Evolutionary conservation across 2,888 invertebrate species (phyloP).

Genomic region (Thumatha senex): DNA sequence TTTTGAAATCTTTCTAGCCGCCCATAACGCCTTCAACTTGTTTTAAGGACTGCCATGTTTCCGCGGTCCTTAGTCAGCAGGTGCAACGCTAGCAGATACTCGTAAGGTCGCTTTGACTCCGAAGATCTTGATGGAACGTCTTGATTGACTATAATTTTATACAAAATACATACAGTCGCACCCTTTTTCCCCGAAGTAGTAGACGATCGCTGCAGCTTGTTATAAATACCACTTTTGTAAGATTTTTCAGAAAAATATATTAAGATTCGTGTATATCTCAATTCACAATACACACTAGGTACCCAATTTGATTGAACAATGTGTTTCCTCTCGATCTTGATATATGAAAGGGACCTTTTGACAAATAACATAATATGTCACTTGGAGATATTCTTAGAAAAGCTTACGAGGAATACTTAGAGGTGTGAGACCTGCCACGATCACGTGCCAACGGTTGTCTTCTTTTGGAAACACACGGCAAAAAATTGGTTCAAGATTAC

Average conservation of each 20-base stretch:
- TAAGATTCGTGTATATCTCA: neutral
- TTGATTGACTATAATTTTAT: too few relatives aligned
- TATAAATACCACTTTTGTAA: neutral
- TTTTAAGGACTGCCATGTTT: too few relatives aligned
- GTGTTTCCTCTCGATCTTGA: neutral
- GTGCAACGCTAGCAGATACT: too few relatives aligned
- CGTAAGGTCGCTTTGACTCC: too few relatives aligned
- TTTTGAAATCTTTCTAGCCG: too few relatives aligned
- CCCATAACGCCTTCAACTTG: too few relatives aligned
- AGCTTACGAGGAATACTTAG: constrained; percentile 1
- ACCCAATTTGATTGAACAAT: neutral
- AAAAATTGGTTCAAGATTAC: too few relatives aligned
- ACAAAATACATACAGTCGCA: too few relatives aligned
- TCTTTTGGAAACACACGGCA: constrained; percentile 1
- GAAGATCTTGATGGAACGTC: too few relatives aligned
- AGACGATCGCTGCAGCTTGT: too few relatives aligned
- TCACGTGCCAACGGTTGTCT: constrained; percentile 6
- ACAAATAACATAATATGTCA: neutral
- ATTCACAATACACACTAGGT: neutral
- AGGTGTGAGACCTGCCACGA: neutral
- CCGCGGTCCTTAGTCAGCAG: too few relatives aligned
- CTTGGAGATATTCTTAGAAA: neutral
- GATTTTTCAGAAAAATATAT: neutral
- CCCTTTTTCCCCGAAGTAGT: too few relatives aligned
- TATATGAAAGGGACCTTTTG: neutral